Evolutionary conservation across 2,888 invertebrate genomes (phyloP).

Genomic region (Hedychridium roseum): DNA sequence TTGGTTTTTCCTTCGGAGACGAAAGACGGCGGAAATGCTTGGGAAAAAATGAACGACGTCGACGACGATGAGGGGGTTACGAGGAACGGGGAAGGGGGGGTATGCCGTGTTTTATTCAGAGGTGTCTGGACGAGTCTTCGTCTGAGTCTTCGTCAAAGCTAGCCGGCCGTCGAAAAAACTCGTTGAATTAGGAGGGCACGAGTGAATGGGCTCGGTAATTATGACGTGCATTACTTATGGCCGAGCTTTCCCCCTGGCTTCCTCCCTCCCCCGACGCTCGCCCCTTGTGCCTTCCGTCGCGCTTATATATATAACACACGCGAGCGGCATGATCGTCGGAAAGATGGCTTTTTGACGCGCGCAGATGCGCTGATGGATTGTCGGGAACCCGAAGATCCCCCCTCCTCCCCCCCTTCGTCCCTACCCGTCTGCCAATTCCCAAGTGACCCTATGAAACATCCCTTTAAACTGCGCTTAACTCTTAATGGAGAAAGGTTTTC

Average conservation of each 20-base stretch:
- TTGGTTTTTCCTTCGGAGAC: no score
- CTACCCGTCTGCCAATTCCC: not conserved
- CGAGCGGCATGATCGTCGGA: not conserved
- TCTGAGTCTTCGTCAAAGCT: constrained; percentile 34
- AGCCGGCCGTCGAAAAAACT: constrained; percentile 40
- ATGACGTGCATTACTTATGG: constrained; percentile 57
- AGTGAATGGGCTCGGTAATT: constrained; percentile 54
- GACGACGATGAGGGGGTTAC: no score
- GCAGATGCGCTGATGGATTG: no score
- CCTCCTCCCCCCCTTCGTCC: not conserved
- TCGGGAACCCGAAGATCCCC: not conserved
- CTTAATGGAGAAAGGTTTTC: no score
- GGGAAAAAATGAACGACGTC: no score
- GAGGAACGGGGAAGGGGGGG: constrained; percentile 15
- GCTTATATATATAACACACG: not conserved
- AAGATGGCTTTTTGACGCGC: no score
- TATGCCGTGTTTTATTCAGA: constrained; percentile 50
- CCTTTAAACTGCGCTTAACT: no score
- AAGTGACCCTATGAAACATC: no score
- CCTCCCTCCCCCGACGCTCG: not conserved
- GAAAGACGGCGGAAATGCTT: no score
- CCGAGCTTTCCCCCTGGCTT: constrained; percentile 20
- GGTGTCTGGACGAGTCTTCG: constrained; percentile 45
- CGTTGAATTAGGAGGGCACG: constrained; percentile 51
- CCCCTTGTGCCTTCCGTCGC: not conserved